phyloP scores from a whole-genome alignment of 2,888 invertebrate species.

The Drosophila borborema region DNA sequence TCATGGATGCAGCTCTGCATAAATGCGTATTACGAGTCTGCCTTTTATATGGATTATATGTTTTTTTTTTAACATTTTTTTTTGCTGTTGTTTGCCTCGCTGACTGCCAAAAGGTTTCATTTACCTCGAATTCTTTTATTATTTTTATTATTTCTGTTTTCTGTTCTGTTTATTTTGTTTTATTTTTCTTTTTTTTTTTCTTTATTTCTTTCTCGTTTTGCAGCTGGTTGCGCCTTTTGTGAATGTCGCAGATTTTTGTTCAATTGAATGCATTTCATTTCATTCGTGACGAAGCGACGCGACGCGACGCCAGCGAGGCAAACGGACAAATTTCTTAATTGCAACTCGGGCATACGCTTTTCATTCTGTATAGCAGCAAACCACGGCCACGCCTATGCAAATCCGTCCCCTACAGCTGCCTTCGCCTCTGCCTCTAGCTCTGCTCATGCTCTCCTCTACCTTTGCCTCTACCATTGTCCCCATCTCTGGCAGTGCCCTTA shows the following conservation, averaged over 20 bases:
- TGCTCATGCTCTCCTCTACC: background rate
- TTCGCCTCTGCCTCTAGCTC: background rate
- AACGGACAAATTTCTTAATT: conserved; percentile 43
- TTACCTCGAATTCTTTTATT: conserved; percentile 15
- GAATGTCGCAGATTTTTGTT: conserved; percentile 53
- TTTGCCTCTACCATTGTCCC: no score
- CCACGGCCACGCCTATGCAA: conserved; percentile 8
- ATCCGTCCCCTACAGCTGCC: background rate
- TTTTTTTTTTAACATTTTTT: background rate
- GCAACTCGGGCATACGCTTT: conserved; percentile 53
- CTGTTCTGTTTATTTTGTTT: background rate
- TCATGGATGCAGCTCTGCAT: background rate
- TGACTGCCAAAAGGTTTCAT: conserved; percentile 27
- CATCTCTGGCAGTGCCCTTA: no score
- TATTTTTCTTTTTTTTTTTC: background rate
- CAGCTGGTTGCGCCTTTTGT: conserved; percentile 33
- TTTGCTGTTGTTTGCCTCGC: conserved; percentile 25
- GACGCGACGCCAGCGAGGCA: conserved; percentile 28
- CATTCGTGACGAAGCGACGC: conserved; percentile 58
- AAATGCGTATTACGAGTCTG: conserved; percentile 22
- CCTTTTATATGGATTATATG: conserved; percentile 22
- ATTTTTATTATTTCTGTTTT: conserved; percentile 6
- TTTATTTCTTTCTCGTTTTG: background rate
- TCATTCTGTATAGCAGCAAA: conserved; percentile 22
- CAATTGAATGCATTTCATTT: conserved; percentile 78